Conservation (phyloP, 2,888 invertebrate species). For the Amphimallon solstitiale region DNA sequence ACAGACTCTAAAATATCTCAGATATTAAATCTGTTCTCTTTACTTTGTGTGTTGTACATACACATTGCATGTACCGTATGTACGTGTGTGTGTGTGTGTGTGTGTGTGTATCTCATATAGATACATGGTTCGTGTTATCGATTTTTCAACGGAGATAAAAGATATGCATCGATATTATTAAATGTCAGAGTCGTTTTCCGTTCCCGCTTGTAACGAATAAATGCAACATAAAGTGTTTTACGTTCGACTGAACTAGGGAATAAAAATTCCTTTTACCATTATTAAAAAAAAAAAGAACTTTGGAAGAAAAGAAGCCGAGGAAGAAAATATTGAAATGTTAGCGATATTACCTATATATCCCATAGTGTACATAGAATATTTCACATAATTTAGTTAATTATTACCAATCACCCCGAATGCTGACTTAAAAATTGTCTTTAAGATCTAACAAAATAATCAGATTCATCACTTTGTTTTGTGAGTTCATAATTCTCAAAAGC, state of each 20-base stretch:
- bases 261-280: slow-evolving; percentile 35
- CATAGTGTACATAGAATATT: no score
- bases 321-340: slow-evolving; percentile 5
- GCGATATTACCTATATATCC: neutral
- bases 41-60: slow-evolving; percentile 7
- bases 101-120: neutral
- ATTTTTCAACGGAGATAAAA: slow-evolving; percentile 29
- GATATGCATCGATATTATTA: slow-evolving; percentile 35
- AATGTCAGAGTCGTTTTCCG: slow-evolving; percentile 32
- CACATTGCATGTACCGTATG: slow-evolving; percentile 1
- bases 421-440: no score
- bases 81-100: neutral
- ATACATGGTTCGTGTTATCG: slow-evolving; percentile 16
- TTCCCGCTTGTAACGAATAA: slow-evolving; percentile 34
- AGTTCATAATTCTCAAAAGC: no score
- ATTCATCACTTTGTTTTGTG: no score
- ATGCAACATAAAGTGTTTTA: slow-evolving; percentile 34
- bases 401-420: no score
- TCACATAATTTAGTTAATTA: no score
- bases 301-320: neutral
- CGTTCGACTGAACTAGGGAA: slow-evolving; percentile 29
- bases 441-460: no score
- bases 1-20: slow-evolving; percentile 22
- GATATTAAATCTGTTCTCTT: slow-evolving; percentile 26
- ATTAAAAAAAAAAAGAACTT: slow-evolving; percentile 28